A percentile compares a stretch with the other conserved stretches of the same genome.
Conservation (phyloP, 2,888 invertebrate species). For the Balanococcus diminutus region DNA sequence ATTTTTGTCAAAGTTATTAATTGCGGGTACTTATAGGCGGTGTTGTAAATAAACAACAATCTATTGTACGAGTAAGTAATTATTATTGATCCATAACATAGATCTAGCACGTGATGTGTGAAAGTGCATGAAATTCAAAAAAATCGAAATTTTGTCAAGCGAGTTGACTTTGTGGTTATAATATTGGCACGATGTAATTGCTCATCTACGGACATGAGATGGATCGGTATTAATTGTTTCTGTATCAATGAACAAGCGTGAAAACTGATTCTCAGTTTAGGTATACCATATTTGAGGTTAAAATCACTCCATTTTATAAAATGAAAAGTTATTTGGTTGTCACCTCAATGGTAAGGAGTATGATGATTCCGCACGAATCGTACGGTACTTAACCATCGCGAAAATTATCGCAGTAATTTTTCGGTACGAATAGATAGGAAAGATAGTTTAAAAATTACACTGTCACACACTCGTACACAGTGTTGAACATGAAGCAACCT, state of each 20-base stretch:
- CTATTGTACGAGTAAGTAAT: neutral
- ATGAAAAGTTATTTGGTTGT: neutral
- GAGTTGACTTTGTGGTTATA: slow-evolving; percentile 13
- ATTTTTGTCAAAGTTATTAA: too few species aligned
- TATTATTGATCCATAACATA: neutral
- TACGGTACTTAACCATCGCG: neutral
- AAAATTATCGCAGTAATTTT: neutral
- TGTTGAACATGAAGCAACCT: neutral
- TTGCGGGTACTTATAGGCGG: too few species aligned
- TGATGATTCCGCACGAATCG: too few species aligned
- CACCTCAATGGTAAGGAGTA: neutral
- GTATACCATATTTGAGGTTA: neutral
- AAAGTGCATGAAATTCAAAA: neutral
- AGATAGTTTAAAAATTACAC: neutral
- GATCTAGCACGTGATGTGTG: neutral
- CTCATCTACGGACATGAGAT: neutral
- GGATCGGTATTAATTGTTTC: neutral
- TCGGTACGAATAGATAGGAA: neutral
- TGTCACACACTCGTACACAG: neutral
- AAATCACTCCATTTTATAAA: neutral
- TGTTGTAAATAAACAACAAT: too few species aligned
- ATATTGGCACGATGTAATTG: neutral
- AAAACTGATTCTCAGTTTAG: neutral
- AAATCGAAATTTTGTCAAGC: neutral
- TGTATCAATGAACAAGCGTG: neutral